These are phyloP conservation scores for Picus viridis DNA, from an alignment of 2,797 vertebrate genomes.

Conservation along the genomic window DNA sequence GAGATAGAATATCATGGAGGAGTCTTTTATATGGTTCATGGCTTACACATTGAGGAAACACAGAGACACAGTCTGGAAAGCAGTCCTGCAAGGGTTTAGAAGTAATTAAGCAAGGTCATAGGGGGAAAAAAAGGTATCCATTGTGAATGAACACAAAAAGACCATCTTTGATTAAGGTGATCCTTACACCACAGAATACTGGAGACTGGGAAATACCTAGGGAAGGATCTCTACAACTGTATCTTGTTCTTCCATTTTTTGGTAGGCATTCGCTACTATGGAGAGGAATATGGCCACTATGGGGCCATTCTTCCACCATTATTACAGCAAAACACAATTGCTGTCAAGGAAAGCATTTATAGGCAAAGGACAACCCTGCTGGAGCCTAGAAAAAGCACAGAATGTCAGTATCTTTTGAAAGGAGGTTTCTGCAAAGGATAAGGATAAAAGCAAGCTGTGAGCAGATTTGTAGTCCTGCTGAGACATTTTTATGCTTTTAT, in stretches of 20 bases:
- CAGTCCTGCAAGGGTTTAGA: not conserved
- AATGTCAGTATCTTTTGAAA: not conserved
- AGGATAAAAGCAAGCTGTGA: not conserved
- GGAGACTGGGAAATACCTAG: not conserved
- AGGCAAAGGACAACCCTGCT: not conserved
- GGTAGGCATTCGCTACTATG: not conserved
- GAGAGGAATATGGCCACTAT: not conserved
- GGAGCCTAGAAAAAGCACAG: not conserved
- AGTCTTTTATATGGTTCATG: not conserved
- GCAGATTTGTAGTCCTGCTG: not conserved
- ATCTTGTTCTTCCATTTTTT: not conserved
- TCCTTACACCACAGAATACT: not conserved
- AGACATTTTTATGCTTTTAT: constrained; percentile 12
- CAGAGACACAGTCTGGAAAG: not conserved
- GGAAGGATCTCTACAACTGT: not conserved
- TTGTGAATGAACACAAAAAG: not conserved
- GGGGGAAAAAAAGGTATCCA: not conserved
- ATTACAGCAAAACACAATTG: not conserved
- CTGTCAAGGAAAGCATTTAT: not conserved
- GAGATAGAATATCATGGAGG: not conserved
- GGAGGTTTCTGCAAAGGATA: not conserved
- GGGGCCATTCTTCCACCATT: not conserved
- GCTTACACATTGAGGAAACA: not conserved
- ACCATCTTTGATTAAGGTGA: not conserved
- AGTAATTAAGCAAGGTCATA: not conserved